Conservation (phyloP, 2,888 invertebrate genomes). For the Parasteatoda lunata region DNA sequence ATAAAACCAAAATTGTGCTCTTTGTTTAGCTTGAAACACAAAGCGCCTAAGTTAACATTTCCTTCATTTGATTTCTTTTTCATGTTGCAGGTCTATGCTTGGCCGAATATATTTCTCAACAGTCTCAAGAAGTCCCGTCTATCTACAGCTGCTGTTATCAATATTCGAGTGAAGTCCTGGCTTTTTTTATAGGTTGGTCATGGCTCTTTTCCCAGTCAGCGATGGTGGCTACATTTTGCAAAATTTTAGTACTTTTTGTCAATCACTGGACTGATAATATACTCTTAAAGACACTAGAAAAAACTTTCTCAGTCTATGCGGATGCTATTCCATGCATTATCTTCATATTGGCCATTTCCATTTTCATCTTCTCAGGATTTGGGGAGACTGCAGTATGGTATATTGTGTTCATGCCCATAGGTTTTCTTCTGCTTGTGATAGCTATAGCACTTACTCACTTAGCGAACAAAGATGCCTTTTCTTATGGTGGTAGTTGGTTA, state of each 20-base stretch:
- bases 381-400: conserved; percentile 36
- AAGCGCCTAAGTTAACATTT: no score
- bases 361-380: conserved; percentile 38
- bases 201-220: conserved; percentile 57
- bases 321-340: conserved; percentile 13
- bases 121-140: conserved; percentile 35
- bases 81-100: conserved; percentile 62
- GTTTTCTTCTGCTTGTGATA: conserved; percentile 12
- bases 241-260: conserved; percentile 36
- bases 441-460: conserved; percentile 3
- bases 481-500: conserved; percentile 6
- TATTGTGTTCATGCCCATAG: conserved; percentile 26
- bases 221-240: conserved; percentile 59
- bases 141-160: conserved; percentile 69
- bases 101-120: conserved; percentile 64
- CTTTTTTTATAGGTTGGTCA: conserved; percentile 68
- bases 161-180: conserved; percentile 67
- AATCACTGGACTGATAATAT: conserved; percentile 35
- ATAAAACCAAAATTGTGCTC: no score
- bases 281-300: conserved; percentile 21
- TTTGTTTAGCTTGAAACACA: no score
- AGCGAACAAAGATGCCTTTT: conserved; percentile 12
- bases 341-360: conserved; percentile 11
- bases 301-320: not conserved
- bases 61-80: no score